These are phyloP conservation scores for Ophiothrix spiculata DNA, from an alignment of 35 echinoderm and acorn worm genomes.

Conservation along the genomic window DNA sequence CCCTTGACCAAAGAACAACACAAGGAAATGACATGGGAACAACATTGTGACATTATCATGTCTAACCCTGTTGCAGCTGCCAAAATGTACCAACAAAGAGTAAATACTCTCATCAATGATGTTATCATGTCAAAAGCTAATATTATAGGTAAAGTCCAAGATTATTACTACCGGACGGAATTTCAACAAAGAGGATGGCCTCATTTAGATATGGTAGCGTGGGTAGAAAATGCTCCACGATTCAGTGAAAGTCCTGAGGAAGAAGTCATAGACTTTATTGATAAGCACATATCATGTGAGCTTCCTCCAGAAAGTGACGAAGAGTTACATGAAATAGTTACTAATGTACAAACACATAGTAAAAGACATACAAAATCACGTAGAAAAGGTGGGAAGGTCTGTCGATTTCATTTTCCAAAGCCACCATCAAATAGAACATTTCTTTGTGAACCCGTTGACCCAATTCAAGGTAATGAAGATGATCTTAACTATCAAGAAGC, in stretches of 20 bases:
- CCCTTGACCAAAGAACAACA: neutral
- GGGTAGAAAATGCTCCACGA: conserved; percentile 60
- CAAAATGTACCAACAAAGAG: conserved; percentile 71
- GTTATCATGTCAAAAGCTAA: conserved; percentile 32
- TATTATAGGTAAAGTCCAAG: conserved; percentile 20
- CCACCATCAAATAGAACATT: conserved; percentile 13
- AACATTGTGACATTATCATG: neutral
- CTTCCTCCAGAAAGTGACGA: neutral
- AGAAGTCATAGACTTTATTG: conserved; percentile 14
- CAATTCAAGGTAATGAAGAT: neutral
- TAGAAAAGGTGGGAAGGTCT: neutral
- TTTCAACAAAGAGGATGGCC: conserved; percentile 51
- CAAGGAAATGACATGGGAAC: neutral
- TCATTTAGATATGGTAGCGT: conserved; percentile 42
- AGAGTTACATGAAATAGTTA: conserved; percentile 13
- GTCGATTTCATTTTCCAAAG: conserved; percentile 36
- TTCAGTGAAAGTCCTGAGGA: conserved; percentile 32
- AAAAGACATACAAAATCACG: conserved; percentile 31
- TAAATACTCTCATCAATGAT: conserved; percentile 42
- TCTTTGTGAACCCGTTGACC: conserved; percentile 1
- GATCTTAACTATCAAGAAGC: neutral
- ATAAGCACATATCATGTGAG: conserved; percentile 2
- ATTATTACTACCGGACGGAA: conserved; percentile 70
- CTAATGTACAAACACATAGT: conserved; percentile 8
- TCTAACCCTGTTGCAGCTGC: conserved; percentile 45